Conservation (phyloP, 2,888 invertebrate species). For the Netelia fuscicornis region DNA sequence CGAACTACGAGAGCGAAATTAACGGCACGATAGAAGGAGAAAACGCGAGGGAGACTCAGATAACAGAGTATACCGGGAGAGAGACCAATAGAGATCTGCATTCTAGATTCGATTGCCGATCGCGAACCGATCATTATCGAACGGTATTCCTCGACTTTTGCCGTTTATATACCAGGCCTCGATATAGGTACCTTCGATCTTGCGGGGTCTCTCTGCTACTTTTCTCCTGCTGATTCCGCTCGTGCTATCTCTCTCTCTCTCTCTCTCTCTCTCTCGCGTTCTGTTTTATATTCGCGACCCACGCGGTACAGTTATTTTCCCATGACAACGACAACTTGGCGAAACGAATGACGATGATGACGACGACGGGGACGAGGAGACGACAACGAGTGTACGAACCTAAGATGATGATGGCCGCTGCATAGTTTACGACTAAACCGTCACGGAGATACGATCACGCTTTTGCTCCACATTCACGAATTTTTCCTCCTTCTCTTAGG, state of each 20-base stretch:
- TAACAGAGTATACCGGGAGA: slow-evolving; percentile 13
- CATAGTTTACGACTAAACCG: slow-evolving; percentile 60
- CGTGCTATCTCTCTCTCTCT: slow-evolving; percentile 10
- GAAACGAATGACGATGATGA: slow-evolving; percentile 57
- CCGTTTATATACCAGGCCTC: slow-evolving; percentile 35
- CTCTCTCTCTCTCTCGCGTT: slow-evolving; percentile 36
- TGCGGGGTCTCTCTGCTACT: slow-evolving; percentile 29
- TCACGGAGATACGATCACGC: slow-evolving; percentile 65
- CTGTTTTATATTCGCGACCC: slow-evolving; percentile 56
- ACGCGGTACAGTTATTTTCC: slow-evolving; percentile 62
- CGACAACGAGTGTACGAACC: slow-evolving; percentile 29
- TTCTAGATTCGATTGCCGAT: slow-evolving; percentile 70
- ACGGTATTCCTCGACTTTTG: slow-evolving; percentile 63
- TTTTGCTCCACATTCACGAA: slow-evolving; percentile 61
- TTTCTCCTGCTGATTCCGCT: slow-evolving; percentile 11
- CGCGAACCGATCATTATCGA: slow-evolving; percentile 69
- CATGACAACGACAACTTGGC: slow-evolving; percentile 66
- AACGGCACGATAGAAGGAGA: slow-evolving; percentile 64
- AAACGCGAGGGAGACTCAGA: slow-evolving; percentile 29
- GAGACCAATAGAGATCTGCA: slow-evolving; percentile 67
- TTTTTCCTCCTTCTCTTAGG: not conserved
- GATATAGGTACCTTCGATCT: slow-evolving; percentile 41
- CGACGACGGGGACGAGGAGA: slow-evolving; percentile 15
- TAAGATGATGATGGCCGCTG: slow-evolving; percentile 58
- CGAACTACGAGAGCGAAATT: slow-evolving; percentile 64